Evolutionary conservation across 1,140 invertebrate species (phyloP).

Genomic region (Musca domestica): DNA sequence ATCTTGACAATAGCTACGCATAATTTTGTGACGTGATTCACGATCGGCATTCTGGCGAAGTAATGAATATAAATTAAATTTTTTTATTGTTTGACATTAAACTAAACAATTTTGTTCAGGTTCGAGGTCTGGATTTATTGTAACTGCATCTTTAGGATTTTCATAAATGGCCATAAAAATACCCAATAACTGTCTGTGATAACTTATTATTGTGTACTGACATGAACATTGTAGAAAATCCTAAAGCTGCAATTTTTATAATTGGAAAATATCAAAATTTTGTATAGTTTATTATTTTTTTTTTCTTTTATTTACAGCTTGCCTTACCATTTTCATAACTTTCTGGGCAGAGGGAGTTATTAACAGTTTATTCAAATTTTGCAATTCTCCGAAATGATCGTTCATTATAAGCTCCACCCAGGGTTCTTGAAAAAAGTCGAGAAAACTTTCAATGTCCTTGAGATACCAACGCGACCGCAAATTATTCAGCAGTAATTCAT

Average conservation of each 20-base stretch:
- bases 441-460: conserved; percentile 27
- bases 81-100: too few species aligned
- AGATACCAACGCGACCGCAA: conserved; percentile 28
- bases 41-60: conserved; percentile 5
- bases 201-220: too few species aligned
- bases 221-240: too few species aligned
- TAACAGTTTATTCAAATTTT: conserved; percentile 29
- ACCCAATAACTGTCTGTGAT: too few species aligned
- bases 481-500: conserved; percentile 40
- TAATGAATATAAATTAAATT: neutral
- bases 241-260: too few species aligned
- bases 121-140: too few species aligned
- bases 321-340: conserved; percentile 20
- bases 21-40: neutral
- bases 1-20: conserved; percentile 11
- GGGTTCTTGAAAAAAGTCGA: conserved; percentile 38
- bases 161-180: too few species aligned
- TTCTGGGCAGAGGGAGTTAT: conserved; percentile 24
- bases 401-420: conserved; percentile 46
- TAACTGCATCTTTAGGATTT: too few species aligned
- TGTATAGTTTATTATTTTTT: neutral
- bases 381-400: conserved; percentile 32
- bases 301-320: neutral
- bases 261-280: too few species aligned
- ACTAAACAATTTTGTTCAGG: neutral